Percentiles rank a stretch among this genome's conserved stretches.
These are phyloP conservation scores for Austrofundulus limnaeus DNA, from an alignment of 2,113 vertebrate species.

Conservation along the genomic window DNA sequence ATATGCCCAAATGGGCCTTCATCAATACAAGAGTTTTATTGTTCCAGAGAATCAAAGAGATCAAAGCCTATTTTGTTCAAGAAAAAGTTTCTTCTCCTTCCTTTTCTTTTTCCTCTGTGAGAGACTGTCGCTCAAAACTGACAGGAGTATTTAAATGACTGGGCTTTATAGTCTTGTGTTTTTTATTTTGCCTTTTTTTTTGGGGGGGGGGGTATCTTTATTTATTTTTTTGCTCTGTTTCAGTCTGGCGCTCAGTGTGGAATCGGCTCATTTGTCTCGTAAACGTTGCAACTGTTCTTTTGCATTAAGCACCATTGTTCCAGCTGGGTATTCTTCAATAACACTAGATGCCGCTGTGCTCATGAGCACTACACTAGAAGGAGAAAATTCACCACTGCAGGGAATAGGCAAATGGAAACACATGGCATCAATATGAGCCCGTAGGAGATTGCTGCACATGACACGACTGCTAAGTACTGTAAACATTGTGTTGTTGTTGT, in stretches of 20 bases:
- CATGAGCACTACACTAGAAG: constrained; percentile 12
- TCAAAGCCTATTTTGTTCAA: constrained; percentile 38
- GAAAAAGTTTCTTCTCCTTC: constrained; percentile 14
- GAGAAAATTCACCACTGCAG: constrained; percentile 41
- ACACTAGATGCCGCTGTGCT: constrained; percentile 51
- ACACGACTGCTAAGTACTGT: constrained; percentile 59
- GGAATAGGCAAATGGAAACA: constrained; percentile 56
- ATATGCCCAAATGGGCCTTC: not conserved
- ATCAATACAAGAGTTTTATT: constrained; percentile 60
- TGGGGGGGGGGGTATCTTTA: too few species aligned
- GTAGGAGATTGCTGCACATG: constrained; percentile 54
- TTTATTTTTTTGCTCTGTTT: constrained; percentile 40
- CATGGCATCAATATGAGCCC: constrained; percentile 70
- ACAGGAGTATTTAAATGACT: constrained; percentile 50
- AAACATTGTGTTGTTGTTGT: too few species aligned
- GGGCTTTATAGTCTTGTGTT: constrained; percentile 37
- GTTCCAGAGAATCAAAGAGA: constrained; percentile 48
- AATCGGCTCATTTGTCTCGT: constrained; percentile 46
- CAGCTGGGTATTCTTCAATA: constrained; percentile 18
- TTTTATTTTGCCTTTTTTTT: constrained; percentile 53
- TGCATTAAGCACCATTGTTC: constrained; percentile 31
- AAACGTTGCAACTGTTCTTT: constrained; percentile 27
- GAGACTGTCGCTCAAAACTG: constrained; percentile 38
- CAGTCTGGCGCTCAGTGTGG: constrained; percentile 20
- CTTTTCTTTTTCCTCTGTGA: constrained; percentile 52